These are phyloP conservation scores for Agrotis segetum DNA, from an alignment of 2,888 invertebrate species.

Conservation along the genomic window DNA sequence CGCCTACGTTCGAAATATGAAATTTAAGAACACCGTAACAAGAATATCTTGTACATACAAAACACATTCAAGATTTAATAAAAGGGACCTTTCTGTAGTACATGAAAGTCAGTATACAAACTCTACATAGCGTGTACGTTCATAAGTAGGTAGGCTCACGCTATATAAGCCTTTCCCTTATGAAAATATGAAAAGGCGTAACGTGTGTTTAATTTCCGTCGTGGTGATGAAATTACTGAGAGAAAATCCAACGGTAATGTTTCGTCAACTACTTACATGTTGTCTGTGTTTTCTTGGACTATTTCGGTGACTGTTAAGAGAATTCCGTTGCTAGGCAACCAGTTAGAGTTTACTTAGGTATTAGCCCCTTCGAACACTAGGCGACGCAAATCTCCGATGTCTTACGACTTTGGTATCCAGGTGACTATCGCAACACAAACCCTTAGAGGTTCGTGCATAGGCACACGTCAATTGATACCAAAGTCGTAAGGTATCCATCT, in stretches of 20 bases:
- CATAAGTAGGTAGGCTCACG: background rate
- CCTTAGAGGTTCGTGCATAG: too few species aligned
- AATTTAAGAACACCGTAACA: background rate
- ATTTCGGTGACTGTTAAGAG: background rate
- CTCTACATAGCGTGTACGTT: background rate
- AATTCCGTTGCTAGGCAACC: background rate
- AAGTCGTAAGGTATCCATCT: too few species aligned
- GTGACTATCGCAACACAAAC: too few species aligned
- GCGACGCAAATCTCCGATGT: too few species aligned
- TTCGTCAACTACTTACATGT: background rate
- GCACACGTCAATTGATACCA: too few species aligned
- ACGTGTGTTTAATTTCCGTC: background rate
- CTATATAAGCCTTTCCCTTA: conserved; percentile 6
- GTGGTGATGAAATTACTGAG: conserved; percentile 1
- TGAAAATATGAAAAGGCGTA: conserved; percentile 12
- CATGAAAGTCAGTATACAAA: too few species aligned
- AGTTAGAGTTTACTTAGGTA: too few species aligned
- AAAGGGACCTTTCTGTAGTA: conserved; percentile 5
- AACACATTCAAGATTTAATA: conserved; percentile 26
- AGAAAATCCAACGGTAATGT: background rate
- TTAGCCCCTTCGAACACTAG: too few species aligned
- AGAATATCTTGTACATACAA: background rate
- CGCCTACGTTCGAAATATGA: background rate
- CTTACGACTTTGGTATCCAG: too few species aligned
- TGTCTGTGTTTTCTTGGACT: background rate